Conservation (phyloP, 2,888 invertebrate genomes). For the Nowickia ferox region DNA sequence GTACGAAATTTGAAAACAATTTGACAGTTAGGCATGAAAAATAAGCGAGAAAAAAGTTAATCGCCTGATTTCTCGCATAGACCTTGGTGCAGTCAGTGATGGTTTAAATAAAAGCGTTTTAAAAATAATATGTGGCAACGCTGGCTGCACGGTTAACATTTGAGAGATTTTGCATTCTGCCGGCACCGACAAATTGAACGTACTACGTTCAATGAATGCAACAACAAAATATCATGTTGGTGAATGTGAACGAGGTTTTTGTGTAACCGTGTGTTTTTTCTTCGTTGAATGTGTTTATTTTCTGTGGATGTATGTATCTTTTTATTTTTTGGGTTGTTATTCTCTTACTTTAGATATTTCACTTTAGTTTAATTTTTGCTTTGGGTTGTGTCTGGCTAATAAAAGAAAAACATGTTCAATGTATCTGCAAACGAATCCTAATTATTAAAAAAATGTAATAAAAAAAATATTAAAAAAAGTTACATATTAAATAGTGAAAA, state of each 20-base stretch:
- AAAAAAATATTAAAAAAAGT: slow-evolving; percentile 12
- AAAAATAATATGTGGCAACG: no score
- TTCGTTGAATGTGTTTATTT: slow-evolving; percentile 53
- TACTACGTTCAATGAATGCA: slow-evolving; percentile 15
- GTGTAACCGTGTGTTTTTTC: slow-evolving; percentile 44
- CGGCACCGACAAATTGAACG: slow-evolving; percentile 15
- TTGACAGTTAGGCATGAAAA: no score
- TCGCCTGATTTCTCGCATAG: no score
- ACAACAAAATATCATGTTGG: slow-evolving; percentile 36
- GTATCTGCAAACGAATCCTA: slow-evolving; percentile 61
- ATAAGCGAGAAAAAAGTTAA: no score
- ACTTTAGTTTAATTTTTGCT: slow-evolving; percentile 81
- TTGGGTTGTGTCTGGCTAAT: slow-evolving; percentile 79
- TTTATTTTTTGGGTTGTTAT: slow-evolving; percentile 74
- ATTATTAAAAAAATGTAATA: slow-evolving; percentile 25
- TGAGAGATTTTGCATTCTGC: slow-evolving; percentile 34
- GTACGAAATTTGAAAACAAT: no score
- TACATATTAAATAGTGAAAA: slow-evolving; percentile 24
- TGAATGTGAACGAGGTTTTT: slow-evolving; percentile 54
- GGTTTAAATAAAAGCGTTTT: no score
- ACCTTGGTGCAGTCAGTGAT: no score
- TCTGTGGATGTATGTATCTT: slow-evolving; percentile 50
- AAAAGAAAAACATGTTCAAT: slow-evolving; percentile 71
- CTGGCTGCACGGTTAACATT: slow-evolving; percentile 40
- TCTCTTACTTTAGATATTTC: slow-evolving; percentile 76